A percentile compares a stretch with the other conserved stretches of the same genome.
Evolutionary conservation across 2,113 vertebrate species (phyloP).

Genomic region (Romanogobio albipinnatus): DNA sequence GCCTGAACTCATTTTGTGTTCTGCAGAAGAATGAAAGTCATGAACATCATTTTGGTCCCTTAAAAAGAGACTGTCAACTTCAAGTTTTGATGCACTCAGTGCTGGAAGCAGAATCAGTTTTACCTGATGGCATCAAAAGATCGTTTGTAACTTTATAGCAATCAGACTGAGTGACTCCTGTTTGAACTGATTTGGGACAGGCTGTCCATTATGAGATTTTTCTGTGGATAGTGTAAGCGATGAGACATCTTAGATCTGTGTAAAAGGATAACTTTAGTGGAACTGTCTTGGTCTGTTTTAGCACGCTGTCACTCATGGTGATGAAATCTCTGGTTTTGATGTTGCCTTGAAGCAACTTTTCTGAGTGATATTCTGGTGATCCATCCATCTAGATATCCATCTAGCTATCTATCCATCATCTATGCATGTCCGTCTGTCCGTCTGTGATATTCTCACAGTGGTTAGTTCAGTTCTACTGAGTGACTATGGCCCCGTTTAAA

Average conservation of each 20-base stretch:
- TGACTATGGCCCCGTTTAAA: too few relatives aligned
- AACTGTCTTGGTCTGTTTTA: conserved; percentile 2
- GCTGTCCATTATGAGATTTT: conserved; percentile 14
- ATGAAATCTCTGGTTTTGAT: conserved; percentile 25
- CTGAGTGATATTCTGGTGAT: neutral
- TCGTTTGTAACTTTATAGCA: neutral
- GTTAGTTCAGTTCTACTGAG: too few relatives aligned
- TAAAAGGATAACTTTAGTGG: conserved; percentile 12
- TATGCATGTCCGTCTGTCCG: too few relatives aligned
- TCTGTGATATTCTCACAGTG: too few relatives aligned
- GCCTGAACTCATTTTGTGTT: neutral
- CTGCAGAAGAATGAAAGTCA: neutral
- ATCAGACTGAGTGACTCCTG: conserved; percentile 1
- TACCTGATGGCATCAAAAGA: conserved; percentile 2
- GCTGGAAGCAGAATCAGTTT: conserved; percentile 12
- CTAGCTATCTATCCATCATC: too few relatives aligned
- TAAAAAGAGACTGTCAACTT: too few relatives aligned
- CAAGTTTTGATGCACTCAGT: neutral
- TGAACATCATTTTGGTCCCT: neutral
- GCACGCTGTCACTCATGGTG: conserved; percentile 8
- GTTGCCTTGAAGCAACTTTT: conserved; percentile 1
- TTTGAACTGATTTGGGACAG: conserved; percentile 1
- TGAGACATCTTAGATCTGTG: conserved; percentile 22
- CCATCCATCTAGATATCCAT: neutral
- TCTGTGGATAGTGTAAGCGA: neutral